Evolutionary conservation across 2,113 vertebrate species (phyloP).

Genomic region (sheep (Ovis aries)): ARS-UI_Ramb_v3.0 NC_056056.1:135801001-135801500

Average conservation of each 20-base stretch:
- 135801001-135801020: conserved; percentile 7
- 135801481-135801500: neutral
- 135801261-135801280: neutral
- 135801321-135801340: neutral
- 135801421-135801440: neutral
- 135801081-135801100: conserved; percentile 4
- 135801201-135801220: neutral
- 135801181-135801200: neutral
- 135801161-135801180: neutral
- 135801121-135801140: neutral
- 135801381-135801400: neutral
- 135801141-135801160: neutral
- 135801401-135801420: neutral
- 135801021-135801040: neutral
- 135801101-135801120: neutral
- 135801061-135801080: neutral
- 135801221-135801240: neutral
- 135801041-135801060: conserved; percentile 11
- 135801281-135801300: neutral
- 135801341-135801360: neutral
- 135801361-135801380: neutral
- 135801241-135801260: neutral
- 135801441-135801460: neutral
- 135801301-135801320: neutral
- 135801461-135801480: neutral